Percentiles rank a stretch among this genome's conserved stretches.
phyloP scores from a whole-genome alignment of 2,888 invertebrate species.

The Clistopyga incitator region DNA sequence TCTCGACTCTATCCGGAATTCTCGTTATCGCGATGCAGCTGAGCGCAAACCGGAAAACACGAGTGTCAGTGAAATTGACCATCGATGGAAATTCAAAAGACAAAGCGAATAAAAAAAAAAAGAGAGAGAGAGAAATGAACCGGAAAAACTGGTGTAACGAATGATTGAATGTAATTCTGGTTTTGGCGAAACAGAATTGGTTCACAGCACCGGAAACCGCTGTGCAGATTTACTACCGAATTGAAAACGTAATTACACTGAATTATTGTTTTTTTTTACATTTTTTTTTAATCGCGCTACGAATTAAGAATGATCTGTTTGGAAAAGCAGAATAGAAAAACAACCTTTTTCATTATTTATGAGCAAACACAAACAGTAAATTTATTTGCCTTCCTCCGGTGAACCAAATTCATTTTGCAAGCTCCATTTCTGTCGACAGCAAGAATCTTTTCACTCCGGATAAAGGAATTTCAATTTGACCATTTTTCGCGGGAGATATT shows the following conservation, averaged over 20 bases:
- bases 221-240: neutral
- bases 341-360: no score
- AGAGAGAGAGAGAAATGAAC: no score
- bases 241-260: neutral
- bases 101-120: constrained; percentile 52
- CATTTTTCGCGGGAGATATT: no score
- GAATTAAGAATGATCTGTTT: no score
- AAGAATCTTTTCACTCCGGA: no score
- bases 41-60: constrained; percentile 60
- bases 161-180: constrained; percentile 35
- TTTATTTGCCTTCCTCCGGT: no score
- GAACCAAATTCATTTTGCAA: no score
- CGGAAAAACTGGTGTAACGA: constrained; percentile 43
- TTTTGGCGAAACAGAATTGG: constrained; percentile 41
- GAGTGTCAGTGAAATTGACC: constrained; percentile 66
- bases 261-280: neutral
- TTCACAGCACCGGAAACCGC: constrained; percentile 3
- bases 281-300: no score
- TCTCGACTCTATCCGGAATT: constrained; percentile 59
- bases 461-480: no score
- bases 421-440: no score
- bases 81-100: constrained; percentile 58
- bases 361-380: no score
- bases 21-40: constrained; percentile 65
- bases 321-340: no score